Conservation (phyloP, 2,113 vertebrate genomes). For the Lophura nycthemera region DNA sequence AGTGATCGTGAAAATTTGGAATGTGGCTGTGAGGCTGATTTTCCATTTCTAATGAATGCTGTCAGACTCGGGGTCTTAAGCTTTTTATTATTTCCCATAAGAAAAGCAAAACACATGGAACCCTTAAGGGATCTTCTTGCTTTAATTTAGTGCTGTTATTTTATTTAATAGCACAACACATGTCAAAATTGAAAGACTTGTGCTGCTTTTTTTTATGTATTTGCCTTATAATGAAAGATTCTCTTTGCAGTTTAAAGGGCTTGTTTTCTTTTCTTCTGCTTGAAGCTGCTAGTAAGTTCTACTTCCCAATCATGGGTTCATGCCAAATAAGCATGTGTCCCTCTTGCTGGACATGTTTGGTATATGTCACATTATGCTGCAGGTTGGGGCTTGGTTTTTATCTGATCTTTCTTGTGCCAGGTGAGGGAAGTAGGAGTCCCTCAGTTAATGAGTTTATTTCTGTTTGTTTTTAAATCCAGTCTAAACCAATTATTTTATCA, state of each 20-base stretch:
- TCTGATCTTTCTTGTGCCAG: neutral
- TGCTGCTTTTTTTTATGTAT: neutral
- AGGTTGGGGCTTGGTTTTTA: neutral
- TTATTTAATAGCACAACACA: neutral
- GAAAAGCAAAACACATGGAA: neutral
- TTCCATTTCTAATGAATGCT: neutral
- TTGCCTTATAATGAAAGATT: neutral
- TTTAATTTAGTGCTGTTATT: neutral
- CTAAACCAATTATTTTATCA: neutral
- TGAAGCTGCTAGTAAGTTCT: neutral
- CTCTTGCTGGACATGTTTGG: neutral
- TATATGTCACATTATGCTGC: rapidly evolving
- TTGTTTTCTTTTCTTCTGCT: neutral
- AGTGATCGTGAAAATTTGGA: neutral
- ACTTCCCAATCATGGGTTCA: neutral
- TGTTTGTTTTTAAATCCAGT: neutral
- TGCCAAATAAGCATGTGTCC: neutral
- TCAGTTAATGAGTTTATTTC: neutral
- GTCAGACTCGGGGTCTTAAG: neutral
- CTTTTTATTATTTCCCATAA: neutral
- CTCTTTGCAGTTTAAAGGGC: neutral
- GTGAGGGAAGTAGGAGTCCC: neutral
- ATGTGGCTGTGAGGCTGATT: neutral
- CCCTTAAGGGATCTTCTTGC: neutral
- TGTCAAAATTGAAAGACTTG: neutral